Percentiles rank a stretch among this genome's conserved stretches.
Evolutionary conservation across 1,140 invertebrate genomes (phyloP).

Genomic region (Dendrolimus kikuchii): DNA sequence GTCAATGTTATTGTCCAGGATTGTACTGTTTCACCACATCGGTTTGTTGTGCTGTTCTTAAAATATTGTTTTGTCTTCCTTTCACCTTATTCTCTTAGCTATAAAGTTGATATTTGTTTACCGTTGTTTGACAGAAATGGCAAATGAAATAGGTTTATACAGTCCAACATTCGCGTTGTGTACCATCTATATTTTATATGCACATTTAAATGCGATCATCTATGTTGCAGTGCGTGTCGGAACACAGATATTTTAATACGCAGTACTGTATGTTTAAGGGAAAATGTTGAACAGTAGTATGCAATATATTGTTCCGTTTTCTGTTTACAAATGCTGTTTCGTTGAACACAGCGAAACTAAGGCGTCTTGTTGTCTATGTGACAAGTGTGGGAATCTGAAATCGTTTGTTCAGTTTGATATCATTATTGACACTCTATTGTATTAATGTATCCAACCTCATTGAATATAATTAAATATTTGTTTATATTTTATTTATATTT

Average conservation of each 20-base stretch:
- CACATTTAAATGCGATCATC: slow-evolving; percentile 63
- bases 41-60: not conserved
- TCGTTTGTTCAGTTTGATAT: too few species aligned
- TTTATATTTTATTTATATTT: too few species aligned
- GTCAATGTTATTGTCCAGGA: slow-evolving; percentile 57
- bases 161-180: slow-evolving; percentile 50
- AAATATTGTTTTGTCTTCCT: not conserved
- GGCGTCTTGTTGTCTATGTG: too few species aligned
- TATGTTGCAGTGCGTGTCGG: slow-evolving; percentile 36
- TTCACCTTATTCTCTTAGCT: not conserved
- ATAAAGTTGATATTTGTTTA: slow-evolving; percentile 14
- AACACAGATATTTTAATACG: slow-evolving; percentile 35
- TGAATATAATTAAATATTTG: too few species aligned
- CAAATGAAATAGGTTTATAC: slow-evolving; percentile 22
- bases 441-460: too few species aligned
- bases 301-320: slow-evolving; percentile 10
- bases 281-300: slow-evolving; percentile 23
- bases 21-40: slow-evolving; percentile 32
- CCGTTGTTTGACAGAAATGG: not conserved
- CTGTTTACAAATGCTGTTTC: too few species aligned
- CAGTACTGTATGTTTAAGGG: slow-evolving; percentile 22
- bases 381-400: too few species aligned
- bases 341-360: too few species aligned
- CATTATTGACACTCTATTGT: too few species aligned
- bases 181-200: slow-evolving; percentile 62